Conservation (phyloP, 1,140 invertebrate species). For the Goniozus legneri region DNA sequence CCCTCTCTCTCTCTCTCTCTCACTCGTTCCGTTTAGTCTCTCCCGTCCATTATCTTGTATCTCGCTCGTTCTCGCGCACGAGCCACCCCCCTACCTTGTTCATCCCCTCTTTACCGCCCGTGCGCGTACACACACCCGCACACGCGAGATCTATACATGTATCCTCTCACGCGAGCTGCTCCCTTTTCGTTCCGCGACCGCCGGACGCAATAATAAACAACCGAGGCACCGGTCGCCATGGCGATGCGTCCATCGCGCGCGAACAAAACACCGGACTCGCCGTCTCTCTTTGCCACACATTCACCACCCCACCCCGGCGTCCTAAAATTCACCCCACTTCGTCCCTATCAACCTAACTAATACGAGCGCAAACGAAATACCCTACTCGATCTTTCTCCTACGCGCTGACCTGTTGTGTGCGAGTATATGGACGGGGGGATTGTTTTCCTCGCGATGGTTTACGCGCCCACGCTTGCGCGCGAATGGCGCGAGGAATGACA, state of each 20-base stretch:
- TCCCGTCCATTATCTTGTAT: no score
- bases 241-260: slow-evolving; percentile 50
- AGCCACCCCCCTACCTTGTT: slow-evolving; percentile 6
- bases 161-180: no score
- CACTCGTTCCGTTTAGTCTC: no score
- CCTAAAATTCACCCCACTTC: neutral
- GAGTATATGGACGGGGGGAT: slow-evolving; percentile 24
- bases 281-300: slow-evolving; percentile 11
- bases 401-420: no score
- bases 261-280: slow-evolving; percentile 45
- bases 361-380: no score
- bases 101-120: slow-evolving; percentile 12
- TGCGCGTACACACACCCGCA: slow-evolving; percentile 22
- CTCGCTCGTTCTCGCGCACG: no score
- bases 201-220: slow-evolving; percentile 55
- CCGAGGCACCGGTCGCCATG: slow-evolving; percentile 50
- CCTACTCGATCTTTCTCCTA: slow-evolving; percentile 17
- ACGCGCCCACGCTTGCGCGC: slow-evolving; percentile 28
- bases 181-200: slow-evolving; percentile 29
- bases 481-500: slow-evolving; percentile 40
- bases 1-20: slow-evolving; percentile 12
- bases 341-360: no score
- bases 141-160: no score
- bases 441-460: slow-evolving; percentile 30
- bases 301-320: neutral